phyloP scores from a whole-genome alignment of 2,113 vertebrate species.

The Burhinus bistriatus region DNA sequence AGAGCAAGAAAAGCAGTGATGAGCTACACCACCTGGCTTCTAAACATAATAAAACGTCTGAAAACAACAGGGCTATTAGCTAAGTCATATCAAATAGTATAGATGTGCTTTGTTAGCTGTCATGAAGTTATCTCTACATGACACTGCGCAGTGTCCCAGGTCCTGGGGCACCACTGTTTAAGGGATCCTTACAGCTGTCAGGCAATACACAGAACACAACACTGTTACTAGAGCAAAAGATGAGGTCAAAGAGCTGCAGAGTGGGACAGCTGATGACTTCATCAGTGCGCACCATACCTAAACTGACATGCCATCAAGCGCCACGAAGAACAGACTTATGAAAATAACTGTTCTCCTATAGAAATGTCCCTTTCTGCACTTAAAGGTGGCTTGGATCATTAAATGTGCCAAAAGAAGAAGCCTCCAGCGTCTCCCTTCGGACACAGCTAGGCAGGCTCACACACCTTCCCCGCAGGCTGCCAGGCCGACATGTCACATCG shows the following conservation, averaged over 20 bases:
- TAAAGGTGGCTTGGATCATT: not conserved
- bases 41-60: not conserved
- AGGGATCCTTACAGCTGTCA: not conserved
- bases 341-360: not conserved
- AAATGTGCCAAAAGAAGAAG: accelerated
- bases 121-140: not conserved
- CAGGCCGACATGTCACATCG: not conserved
- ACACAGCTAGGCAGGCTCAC: accelerated
- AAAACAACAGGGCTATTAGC: not conserved
- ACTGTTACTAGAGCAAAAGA: not conserved
- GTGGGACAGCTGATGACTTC: not conserved
- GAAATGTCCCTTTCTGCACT: accelerated
- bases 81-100: not conserved
- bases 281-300: accelerated
- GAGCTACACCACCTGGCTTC: not conserved
- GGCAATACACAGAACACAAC: accelerated
- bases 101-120: not conserved
- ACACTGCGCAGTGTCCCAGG: not conserved
- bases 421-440: accelerated
- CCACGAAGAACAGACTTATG: accelerated
- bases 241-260: not conserved
- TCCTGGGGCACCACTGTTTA: accelerated
- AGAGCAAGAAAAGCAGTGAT: not conserved
- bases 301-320: not conserved
- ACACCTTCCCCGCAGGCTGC: not conserved